These are phyloP conservation scores for Mythimna impura DNA, from an alignment of 2,888 invertebrate species.

Conservation along the genomic window DNA sequence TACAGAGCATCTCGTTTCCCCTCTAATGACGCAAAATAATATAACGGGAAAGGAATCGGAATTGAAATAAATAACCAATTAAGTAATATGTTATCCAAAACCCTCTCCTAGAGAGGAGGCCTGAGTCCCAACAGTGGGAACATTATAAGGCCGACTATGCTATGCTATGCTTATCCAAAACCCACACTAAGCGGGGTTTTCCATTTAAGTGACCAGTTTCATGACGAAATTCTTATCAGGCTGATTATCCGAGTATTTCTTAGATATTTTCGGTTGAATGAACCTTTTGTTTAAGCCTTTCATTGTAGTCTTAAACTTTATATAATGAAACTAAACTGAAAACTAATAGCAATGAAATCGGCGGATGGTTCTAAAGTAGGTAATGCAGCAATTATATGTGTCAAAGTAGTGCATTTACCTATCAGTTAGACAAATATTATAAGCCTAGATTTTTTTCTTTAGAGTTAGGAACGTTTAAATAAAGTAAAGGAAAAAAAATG, in stretches of 20 bases:
- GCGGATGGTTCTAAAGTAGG: neutral
- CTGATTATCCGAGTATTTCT: conserved; percentile 22
- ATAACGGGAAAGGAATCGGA: conserved; percentile 1
- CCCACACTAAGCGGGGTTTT: neutral
- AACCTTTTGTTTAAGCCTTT: conserved; percentile 7
- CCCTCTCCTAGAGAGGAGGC: too few relatives aligned
- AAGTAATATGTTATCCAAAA: too few relatives aligned
- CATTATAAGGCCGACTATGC: too few relatives aligned
- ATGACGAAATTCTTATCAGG: conserved; percentile 28
- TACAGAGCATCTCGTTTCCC: conserved; percentile 18
- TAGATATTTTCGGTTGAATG: conserved; percentile 32
- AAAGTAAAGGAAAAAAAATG: neutral
- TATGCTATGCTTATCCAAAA: too few relatives aligned
- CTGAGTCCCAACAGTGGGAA: too few relatives aligned
- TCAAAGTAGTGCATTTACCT: neutral
- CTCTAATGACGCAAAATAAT: conserved; percentile 8
- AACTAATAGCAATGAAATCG: conserved; percentile 1
- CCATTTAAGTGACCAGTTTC: neutral
- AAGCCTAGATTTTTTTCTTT: neutral
- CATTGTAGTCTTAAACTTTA: conserved; percentile 7
- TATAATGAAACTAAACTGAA: neutral
- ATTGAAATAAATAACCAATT: neutral
- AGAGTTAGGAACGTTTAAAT: too few relatives aligned
- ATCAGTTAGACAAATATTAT: neutral
- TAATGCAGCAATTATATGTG: neutral